Conservation (phyloP, 2,113 vertebrate species). For the Penelope pileata region DNA sequence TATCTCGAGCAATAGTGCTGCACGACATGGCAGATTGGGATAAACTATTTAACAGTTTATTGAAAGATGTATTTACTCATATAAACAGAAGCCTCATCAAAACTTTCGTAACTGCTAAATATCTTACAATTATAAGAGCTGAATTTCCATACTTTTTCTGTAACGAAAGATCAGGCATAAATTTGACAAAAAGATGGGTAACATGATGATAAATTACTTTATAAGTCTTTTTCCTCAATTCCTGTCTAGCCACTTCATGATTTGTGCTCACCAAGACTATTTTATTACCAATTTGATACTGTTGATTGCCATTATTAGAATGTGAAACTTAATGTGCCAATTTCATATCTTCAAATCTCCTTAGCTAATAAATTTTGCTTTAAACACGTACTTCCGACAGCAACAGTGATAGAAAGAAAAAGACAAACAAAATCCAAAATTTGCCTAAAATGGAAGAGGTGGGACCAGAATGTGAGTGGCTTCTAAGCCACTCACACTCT, state of each 20-base stretch:
- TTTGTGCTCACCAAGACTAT: background rate
- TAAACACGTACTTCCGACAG: background rate
- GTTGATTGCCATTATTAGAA: background rate
- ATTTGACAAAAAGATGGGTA: background rate
- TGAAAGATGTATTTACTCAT: background rate
- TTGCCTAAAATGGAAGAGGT: background rate
- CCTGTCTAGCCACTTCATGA: background rate
- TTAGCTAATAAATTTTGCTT: background rate
- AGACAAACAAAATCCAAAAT: background rate
- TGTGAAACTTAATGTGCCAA: background rate
- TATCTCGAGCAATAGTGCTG: background rate
- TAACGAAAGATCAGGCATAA: background rate
- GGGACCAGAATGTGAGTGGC: accelerated
- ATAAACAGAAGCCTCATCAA: background rate
- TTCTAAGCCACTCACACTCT: background rate
- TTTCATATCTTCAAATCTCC: background rate
- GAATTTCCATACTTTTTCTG: background rate
- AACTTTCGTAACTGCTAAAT: background rate
- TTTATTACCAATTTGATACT: background rate
- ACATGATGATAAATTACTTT: background rate
- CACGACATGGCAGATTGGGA: background rate
- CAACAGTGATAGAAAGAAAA: background rate
- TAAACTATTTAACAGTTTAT: background rate
- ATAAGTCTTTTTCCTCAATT: background rate
- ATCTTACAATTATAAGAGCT: background rate